Evolutionary conservation across 2,888 invertebrate species (phyloP).

Genomic region (Ashinkailepas kermadecensis): DNA sequence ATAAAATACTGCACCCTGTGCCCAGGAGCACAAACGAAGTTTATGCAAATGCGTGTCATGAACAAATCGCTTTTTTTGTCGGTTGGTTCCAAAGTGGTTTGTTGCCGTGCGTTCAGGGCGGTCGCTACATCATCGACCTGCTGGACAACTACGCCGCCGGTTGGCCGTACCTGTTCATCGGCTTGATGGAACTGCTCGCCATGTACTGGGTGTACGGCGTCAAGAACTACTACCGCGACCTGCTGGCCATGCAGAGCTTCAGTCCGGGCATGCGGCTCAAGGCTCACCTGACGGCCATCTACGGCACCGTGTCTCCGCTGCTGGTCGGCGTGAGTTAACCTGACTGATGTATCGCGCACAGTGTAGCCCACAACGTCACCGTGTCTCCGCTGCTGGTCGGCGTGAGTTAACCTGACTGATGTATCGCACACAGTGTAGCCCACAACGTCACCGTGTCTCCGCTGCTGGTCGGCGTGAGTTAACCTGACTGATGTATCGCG

Average conservation of each 20-base stretch:
- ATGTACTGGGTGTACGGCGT: slow-evolving; percentile 49
- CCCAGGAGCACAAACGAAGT: too few species aligned
- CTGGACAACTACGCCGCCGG: slow-evolving; percentile 93
- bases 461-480: background rate
- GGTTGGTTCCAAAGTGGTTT: too few species aligned
- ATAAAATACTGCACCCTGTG: too few species aligned
- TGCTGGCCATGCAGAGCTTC: slow-evolving; percentile 40
- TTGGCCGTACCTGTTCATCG: slow-evolving; percentile 67
- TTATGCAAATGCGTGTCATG: too few species aligned
- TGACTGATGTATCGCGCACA: background rate
- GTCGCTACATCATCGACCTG: slow-evolving; percentile 87
- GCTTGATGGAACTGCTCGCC: slow-evolving; percentile 51
- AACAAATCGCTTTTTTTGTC: too few species aligned
- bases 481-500: background rate
- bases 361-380: background rate
- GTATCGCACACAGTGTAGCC: background rate
- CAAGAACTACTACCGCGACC: slow-evolving; percentile 42
- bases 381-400: background rate
- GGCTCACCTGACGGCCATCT: slow-evolving; percentile 54
- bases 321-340: background rate
- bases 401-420: background rate
- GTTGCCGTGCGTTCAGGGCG: slow-evolving; percentile 31
- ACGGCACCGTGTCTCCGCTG: slow-evolving; percentile 46
- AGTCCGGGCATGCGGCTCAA: slow-evolving; percentile 39
- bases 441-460: background rate